These are phyloP conservation scores for Argopecten irradians DNA, from an alignment of 1,140 invertebrate genomes.

Conservation along the genomic window DNA sequence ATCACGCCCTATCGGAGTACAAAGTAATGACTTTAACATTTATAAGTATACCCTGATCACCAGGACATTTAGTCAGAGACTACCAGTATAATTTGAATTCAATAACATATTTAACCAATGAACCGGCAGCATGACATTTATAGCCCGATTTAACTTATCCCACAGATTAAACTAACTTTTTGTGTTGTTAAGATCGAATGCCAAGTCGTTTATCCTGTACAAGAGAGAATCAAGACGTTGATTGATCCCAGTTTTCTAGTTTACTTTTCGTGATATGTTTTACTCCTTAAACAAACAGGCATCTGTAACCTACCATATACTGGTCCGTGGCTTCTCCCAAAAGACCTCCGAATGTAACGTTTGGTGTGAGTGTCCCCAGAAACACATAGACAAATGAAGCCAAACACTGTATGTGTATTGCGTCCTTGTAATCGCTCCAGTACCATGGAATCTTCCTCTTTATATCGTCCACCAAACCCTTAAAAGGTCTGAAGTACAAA, in stretches of 20 bases:
- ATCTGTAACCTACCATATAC: slow-evolving; percentile 87
- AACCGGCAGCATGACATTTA: too few relatives aligned
- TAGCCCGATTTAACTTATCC: too few relatives aligned
- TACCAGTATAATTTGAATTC: too few relatives aligned
- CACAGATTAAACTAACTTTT: too few relatives aligned
- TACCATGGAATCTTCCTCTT: slow-evolving; percentile 94
- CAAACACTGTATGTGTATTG: slow-evolving; percentile 93
- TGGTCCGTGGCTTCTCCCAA: slow-evolving; percentile 95
- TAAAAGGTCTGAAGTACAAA: slow-evolving; percentile 82
- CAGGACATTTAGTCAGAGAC: too few relatives aligned
- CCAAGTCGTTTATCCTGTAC: neutral
- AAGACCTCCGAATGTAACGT: slow-evolving; percentile 97
- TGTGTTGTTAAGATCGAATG: too few relatives aligned
- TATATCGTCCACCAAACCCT: slow-evolving; percentile 92
- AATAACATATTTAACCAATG: too few relatives aligned
- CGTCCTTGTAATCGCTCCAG: slow-evolving; percentile 85
- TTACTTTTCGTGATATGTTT: neutral
- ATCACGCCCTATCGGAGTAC: slow-evolving; percentile 86
- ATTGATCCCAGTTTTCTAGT: neutral
- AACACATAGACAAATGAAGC: slow-evolving; percentile 99
- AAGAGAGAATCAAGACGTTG: neutral
- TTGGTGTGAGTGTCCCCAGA: slow-evolving; percentile 98
- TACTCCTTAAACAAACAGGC: too few relatives aligned
- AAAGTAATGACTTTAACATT: too few relatives aligned
- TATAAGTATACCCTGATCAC: too few relatives aligned